Conservation (phyloP, 2,113 vertebrate species). For the Orientallactaga bullata region DNA sequence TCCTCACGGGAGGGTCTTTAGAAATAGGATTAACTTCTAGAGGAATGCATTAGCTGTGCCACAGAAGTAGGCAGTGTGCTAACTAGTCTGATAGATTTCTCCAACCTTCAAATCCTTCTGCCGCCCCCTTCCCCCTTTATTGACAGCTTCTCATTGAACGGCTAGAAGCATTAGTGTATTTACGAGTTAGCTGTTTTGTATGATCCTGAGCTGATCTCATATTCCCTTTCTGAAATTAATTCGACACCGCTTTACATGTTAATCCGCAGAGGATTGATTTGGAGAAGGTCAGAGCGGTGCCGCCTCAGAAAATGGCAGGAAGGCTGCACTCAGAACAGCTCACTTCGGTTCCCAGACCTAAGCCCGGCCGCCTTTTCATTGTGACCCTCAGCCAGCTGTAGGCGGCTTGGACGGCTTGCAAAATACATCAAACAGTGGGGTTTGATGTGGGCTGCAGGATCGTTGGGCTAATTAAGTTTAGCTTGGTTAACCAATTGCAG, state of each 20-base stretch:
- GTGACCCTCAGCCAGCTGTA: constrained; percentile 85
- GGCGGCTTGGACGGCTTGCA: constrained; percentile 79
- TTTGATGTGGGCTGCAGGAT: constrained; percentile 85
- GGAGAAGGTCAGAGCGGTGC: constrained; percentile 89
- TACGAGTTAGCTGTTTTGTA: constrained; percentile 90
- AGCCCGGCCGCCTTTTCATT: constrained; percentile 87
- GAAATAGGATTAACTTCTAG: constrained; percentile 93
- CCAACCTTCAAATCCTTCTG: constrained; percentile 88
- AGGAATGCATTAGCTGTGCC: constrained; percentile 92
- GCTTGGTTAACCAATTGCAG: constrained; percentile 87
- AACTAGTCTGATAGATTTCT: constrained; percentile 89
- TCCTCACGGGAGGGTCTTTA: constrained; percentile 90
- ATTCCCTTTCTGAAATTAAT: constrained; percentile 94
- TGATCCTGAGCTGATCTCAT: constrained; percentile 90
- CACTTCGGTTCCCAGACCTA: constrained; percentile 91
- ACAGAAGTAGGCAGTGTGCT: constrained; percentile 85
- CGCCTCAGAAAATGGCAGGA: constrained; percentile 89
- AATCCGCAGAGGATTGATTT: constrained; percentile 92
- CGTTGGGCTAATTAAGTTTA: constrained; percentile 88
- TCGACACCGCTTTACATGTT: constrained; percentile 92
- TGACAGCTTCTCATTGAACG: constrained; percentile 90
- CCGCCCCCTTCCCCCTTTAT: constrained; percentile 72
- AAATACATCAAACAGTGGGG: constrained; percentile 86
- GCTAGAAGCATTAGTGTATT: constrained; percentile 89
- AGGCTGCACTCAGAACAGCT: constrained; percentile 89